Conservation (phyloP, 2,888 invertebrate species). For the Apodemia hepburni region DNA sequence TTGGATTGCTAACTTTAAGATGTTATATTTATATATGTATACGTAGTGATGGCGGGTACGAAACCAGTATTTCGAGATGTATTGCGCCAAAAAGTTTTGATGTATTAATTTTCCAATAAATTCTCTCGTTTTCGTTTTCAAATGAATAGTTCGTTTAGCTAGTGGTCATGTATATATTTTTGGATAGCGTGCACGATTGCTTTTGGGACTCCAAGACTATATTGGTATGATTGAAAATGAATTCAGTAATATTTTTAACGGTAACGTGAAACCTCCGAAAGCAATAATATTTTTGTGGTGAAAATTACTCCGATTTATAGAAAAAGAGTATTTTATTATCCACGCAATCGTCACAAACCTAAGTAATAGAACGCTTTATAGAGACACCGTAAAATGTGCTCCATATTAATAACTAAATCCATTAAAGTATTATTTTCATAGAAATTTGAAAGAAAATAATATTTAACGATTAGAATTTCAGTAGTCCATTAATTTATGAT, state of each 20-base stretch:
- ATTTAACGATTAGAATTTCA: conserved; percentile 15
- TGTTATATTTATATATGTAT: conserved; percentile 80
- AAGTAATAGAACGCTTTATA: conserved; percentile 60
- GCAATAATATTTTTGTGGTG: conserved; percentile 77
- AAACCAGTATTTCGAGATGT: conserved; percentile 75
- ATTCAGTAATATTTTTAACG: conserved; percentile 57
- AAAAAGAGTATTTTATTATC: conserved; percentile 69
- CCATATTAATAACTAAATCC: conserved; percentile 30
- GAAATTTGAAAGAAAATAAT: conserved; percentile 17
- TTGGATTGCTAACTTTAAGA: conserved; percentile 81
- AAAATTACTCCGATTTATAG: conserved; percentile 55
- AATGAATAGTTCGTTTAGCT: conserved; percentile 73
- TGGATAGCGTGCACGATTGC: conserved; percentile 74
- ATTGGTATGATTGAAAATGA: conserved; percentile 41
- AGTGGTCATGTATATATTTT: conserved; percentile 78
- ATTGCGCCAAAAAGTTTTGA: conserved; percentile 78
- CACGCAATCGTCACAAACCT: conserved; percentile 62
- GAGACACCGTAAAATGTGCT: conserved; percentile 55
- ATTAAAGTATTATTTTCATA: conserved; percentile 10
- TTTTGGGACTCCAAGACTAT: conserved; percentile 55
- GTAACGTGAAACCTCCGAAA: conserved; percentile 66
- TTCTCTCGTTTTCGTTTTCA: conserved; percentile 55
- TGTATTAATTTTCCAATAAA: conserved; percentile 75
- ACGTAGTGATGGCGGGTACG: conserved; percentile 76
- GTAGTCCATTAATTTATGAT: conserved; percentile 17